phyloP scores from a whole-genome alignment of 2,113 vertebrate genomes.

The Capreolus pygargus region DNA sequence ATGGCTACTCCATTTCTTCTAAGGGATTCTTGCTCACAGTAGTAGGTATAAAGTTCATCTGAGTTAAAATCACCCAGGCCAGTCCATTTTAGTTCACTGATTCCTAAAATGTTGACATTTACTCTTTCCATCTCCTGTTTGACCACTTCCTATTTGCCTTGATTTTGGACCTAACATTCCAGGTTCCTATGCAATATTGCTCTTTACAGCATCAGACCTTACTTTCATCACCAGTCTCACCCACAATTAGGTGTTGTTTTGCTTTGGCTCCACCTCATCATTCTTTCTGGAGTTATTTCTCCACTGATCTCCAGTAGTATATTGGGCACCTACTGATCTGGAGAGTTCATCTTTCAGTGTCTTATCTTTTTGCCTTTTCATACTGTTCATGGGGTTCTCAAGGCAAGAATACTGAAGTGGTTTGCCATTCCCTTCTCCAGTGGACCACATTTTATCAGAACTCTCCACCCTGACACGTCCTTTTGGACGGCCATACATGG shows the following conservation, averaged over 20 bases:
- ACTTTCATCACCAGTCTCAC: not conserved
- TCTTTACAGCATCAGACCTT: not conserved
- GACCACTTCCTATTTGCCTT: not conserved
- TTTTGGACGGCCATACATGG: not conserved
- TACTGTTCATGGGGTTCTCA: not conserved
- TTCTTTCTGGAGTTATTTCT: not conserved
- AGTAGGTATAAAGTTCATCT: not conserved
- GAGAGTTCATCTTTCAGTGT: not conserved
- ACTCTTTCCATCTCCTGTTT: not conserved
- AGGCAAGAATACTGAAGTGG: not conserved
- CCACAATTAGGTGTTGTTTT: not conserved
- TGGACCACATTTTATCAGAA: not conserved
- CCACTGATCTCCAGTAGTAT: not conserved
- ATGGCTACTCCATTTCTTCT: not conserved
- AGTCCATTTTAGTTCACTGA: not conserved
- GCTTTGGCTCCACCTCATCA: not conserved
- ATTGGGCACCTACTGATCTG: not conserved
- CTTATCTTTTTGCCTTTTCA: not conserved
- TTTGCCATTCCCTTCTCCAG: not conserved
- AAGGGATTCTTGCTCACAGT: not conserved
- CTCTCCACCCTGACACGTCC: not conserved
- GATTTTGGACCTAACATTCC: not conserved
- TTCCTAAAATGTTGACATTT: not conserved
- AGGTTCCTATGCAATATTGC: not conserved
- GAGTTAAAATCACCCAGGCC: not conserved